Evolutionary conservation across 2,113 vertebrate genomes (phyloP), one percentile per base, ranked within the genome.

Genomic region (Campylomormyrus numenius): DNA sequence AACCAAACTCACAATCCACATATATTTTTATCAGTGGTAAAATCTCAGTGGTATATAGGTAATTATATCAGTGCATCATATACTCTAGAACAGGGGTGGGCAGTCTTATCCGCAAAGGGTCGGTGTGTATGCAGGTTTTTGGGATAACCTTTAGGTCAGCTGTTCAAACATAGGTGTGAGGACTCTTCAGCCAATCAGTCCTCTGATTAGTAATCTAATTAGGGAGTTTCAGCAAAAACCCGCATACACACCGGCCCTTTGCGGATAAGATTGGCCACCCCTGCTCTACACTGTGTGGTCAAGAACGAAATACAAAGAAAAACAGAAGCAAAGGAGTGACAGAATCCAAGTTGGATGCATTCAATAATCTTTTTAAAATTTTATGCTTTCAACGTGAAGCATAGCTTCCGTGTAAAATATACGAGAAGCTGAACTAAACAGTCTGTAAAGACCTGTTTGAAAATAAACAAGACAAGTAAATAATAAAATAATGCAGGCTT

Each of bases 391-490:
- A 93, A 84, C 91, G 88, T 89, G 88, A 83, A 19, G 42, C 8
- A 21, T 74, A 74, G 66, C 21, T 87, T 92, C 86, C 74, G 83
- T 84, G 89, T 90, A 96, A 94, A 96, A 95, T 96, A 92, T 95
- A 94, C 96, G 93, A 95, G 94, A 93, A 96, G 95, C 96, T 90
- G 90, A 96, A 96, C 96, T 96, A 96, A 95, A 96, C 96, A 96
- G 96, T 96, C 95, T 97, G 95, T 96, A 95, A 92, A 94, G 97
- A 97, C 96, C 93, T 93, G 97, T 97, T 97, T 97, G 96, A 96
- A 97, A 97, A 96, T 97, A 97, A 98, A 98, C 95, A 96, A 46
- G 94, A 97, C 93, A 52, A 93, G 92, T 91, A 94, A 97, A 96
- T 95, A 97, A 96, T 96, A 97, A 96, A 97, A 97, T 95, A 95